These are phyloP conservation scores for Pyrocoelia pectoralis DNA, from an alignment of 2,888 invertebrate species.

Conservation along the genomic window DNA sequence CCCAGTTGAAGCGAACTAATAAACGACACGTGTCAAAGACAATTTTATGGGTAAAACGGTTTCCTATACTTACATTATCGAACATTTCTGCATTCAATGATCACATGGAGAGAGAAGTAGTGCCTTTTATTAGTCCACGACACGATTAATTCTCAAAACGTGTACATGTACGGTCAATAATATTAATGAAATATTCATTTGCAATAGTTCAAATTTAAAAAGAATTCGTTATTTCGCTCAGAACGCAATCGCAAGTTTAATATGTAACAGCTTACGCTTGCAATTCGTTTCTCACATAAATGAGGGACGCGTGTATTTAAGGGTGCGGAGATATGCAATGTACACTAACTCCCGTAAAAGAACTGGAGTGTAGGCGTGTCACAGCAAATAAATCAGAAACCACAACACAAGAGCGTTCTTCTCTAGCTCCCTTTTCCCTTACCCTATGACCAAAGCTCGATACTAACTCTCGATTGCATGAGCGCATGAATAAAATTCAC, in stretches of 20 bases:
- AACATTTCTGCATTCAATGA: constrained; percentile 30
- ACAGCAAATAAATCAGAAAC: constrained; percentile 58
- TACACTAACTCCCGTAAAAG: constrained; percentile 47
- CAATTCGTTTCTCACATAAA: constrained; percentile 36
- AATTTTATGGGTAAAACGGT: constrained; percentile 21
- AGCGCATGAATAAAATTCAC: constrained; percentile 40
- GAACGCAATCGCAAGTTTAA: background rate
- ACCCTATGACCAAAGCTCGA: constrained; percentile 29
- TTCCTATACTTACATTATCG: constrained; percentile 37
- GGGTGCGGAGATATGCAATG: constrained; percentile 40
- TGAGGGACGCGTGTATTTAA: constrained; percentile 42
- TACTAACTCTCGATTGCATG: constrained; percentile 24
- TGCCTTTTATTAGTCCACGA: constrained; percentile 28
- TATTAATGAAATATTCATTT: too few species aligned
- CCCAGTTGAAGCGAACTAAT: too few species aligned
- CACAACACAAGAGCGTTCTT: constrained; percentile 49
- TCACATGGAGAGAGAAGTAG: constrained; percentile 22
- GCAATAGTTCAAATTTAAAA: too few species aligned
- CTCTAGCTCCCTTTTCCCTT: constrained; percentile 38
- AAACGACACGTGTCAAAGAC: constrained; percentile 26
- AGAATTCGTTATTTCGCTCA: too few species aligned
- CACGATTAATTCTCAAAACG: too few species aligned
- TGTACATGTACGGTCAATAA: too few species aligned
- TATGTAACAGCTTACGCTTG: background rate
- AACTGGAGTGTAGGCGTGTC: constrained; percentile 55